phyloP scores from a whole-genome alignment of 2,113 vertebrate genomes.

The Piprites chloris region DNA sequence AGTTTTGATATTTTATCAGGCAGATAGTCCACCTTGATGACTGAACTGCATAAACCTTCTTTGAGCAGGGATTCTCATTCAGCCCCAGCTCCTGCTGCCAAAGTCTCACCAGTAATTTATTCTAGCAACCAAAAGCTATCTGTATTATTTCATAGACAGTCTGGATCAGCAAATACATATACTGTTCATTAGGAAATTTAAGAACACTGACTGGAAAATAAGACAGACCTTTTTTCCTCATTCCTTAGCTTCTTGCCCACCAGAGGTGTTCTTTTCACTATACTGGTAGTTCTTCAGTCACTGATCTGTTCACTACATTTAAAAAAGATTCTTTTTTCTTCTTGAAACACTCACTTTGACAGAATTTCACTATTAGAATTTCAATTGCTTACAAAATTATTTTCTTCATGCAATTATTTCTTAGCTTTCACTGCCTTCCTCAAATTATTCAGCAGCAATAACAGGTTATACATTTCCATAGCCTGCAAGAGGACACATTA shows the following conservation, averaged over 20 bases:
- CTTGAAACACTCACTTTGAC: neutral
- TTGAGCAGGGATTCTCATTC: neutral
- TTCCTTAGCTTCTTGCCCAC: conserved; percentile 12
- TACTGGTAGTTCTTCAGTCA: neutral
- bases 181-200: neutral
- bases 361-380: neutral
- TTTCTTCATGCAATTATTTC: neutral
- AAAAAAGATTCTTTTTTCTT: neutral
- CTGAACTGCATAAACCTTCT: neutral
- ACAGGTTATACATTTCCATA: neutral
- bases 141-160: neutral
- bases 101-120: neutral
- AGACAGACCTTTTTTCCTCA: neutral
- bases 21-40: neutral
- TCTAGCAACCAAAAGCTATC: neutral
- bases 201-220: conserved; percentile 5
- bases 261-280: neutral
- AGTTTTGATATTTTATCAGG: neutral
- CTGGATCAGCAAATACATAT: neutral
- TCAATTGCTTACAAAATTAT: neutral
- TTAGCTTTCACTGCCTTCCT: neutral
- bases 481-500: neutral
- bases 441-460: neutral
- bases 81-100: neutral
- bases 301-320: conserved; percentile 34